Conservation (phyloP, 2,888 invertebrate genomes). For the Acheta domesticus region DNA sequence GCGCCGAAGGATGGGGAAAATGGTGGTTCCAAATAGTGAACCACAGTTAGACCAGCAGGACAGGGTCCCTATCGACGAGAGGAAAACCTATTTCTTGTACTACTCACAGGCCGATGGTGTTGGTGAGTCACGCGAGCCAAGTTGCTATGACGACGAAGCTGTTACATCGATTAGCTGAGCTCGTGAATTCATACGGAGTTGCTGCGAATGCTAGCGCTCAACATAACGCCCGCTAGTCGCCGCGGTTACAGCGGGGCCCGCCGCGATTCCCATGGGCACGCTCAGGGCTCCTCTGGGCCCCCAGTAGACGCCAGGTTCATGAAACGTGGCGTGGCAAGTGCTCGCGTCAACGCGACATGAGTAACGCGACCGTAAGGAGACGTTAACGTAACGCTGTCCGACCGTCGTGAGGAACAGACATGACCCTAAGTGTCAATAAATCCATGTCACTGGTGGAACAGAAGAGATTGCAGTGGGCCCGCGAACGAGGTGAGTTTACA, state of each 20-base stretch:
- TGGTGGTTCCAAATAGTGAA: no score
- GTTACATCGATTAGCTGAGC: background rate
- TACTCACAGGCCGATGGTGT: background rate
- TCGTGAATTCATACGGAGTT: no score
- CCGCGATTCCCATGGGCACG: background rate
- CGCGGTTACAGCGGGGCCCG: background rate
- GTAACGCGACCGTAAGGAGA: no score
- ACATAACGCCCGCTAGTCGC: background rate
- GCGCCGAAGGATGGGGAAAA: no score
- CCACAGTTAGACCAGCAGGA: no score
- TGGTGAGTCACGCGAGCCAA: background rate
- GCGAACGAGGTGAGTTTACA: constrained; percentile 71
- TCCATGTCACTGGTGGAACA: constrained; percentile 69
- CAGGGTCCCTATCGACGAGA: background rate
- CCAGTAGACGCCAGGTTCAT: no score
- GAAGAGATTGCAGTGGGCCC: constrained; percentile 90
- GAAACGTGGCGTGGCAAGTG: no score
- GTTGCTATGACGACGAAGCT: background rate
- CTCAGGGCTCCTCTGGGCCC: no score
- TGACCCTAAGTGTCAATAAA: constrained; percentile 36
- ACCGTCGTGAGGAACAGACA: background rate
- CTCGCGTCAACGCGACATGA: no score
- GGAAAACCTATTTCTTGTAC: background rate
- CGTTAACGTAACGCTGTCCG: no score
- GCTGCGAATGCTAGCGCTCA: no score